Conservation (phyloP, 2,797 vertebrate species). For the Alauda arvensis region DNA sequence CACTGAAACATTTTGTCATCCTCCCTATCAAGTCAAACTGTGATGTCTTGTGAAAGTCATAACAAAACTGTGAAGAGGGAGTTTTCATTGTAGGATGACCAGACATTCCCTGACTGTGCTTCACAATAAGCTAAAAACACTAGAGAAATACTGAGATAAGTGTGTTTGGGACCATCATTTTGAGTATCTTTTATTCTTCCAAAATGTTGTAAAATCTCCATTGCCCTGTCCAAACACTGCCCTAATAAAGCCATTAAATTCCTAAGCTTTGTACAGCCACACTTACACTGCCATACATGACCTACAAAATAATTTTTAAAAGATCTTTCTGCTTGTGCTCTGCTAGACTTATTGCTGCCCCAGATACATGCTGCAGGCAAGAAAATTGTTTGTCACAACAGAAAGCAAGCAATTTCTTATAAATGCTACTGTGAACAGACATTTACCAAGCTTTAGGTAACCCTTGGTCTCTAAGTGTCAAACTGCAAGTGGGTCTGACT, state of each 20-base stretch:
- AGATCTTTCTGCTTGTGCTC: background rate
- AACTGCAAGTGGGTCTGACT: background rate
- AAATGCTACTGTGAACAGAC: background rate
- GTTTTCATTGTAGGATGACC: background rate
- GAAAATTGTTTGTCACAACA: constrained; percentile 16
- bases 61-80: background rate
- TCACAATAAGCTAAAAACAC: background rate
- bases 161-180: background rate
- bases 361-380: background rate
- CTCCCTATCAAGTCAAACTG: background rate
- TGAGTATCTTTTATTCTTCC: background rate
- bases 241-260: background rate
- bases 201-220: background rate
- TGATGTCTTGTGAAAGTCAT: background rate
- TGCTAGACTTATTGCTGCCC: background rate
- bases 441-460: background rate
- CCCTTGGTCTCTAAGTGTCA: background rate
- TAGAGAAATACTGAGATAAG: background rate
- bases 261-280: background rate
- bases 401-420: background rate
- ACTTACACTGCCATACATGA: background rate
- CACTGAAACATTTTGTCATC: background rate
- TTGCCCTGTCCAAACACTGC: background rate
- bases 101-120: background rate
- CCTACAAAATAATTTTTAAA: background rate